These are phyloP conservation scores for Spisula solida DNA, from an alignment of 2,888 invertebrate species.

Conservation along the genomic window DNA sequence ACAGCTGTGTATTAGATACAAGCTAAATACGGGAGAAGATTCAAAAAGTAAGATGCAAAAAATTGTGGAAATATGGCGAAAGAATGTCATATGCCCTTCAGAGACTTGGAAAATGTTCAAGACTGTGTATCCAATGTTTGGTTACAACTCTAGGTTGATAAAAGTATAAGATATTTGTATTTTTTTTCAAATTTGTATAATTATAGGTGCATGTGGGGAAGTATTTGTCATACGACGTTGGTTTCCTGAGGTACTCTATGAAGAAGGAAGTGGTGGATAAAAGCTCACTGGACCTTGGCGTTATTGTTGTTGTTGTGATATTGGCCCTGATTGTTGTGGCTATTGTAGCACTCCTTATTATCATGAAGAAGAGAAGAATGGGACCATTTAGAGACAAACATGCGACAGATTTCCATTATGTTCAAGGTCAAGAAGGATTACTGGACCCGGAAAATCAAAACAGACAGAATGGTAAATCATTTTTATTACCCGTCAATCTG, in stretches of 20 bases:
- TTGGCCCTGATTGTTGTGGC: slow-evolving; percentile 74
- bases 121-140: too few species aligned
- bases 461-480: slow-evolving; percentile 64
- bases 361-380: slow-evolving; percentile 78
- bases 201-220: slow-evolving; percentile 80
- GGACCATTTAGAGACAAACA: slow-evolving; percentile 73
- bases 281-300: slow-evolving; percentile 58
- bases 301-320: slow-evolving; percentile 74
- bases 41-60: too few species aligned
- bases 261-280: slow-evolving; percentile 7
- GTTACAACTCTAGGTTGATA: too few species aligned
- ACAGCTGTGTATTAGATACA: too few species aligned
- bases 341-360: slow-evolving; percentile 72
- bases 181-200: background rate
- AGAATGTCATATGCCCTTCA: too few species aligned
- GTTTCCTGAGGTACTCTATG: slow-evolving; percentile 75
- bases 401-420: slow-evolving; percentile 34
- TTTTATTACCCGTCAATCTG: background rate
- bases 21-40: too few species aligned
- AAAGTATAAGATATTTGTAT: too few species aligned
- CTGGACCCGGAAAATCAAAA: slow-evolving; percentile 65
- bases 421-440: slow-evolving; percentile 31
- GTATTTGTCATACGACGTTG: slow-evolving; percentile 76
- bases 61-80: too few species aligned
- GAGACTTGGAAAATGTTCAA: too few species aligned